phyloP scores from a whole-genome alignment of 2,113 vertebrate species.

The Trachemys scripta region DNA sequence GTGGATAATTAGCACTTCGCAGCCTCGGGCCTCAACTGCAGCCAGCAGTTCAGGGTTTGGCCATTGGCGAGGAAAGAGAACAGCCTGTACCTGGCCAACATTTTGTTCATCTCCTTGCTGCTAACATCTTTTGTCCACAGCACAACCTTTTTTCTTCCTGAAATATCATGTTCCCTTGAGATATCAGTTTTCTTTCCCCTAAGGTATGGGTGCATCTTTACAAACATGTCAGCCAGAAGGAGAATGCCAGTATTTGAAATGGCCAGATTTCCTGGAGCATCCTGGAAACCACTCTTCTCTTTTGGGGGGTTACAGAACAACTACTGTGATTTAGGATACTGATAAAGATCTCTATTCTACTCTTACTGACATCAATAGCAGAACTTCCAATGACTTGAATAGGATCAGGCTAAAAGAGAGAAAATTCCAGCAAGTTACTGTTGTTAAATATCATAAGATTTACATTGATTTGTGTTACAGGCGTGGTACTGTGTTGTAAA shows the following conservation, averaged over 20 bases:
- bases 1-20: not conserved
- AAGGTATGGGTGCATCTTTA: not conserved
- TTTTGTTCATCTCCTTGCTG: not conserved
- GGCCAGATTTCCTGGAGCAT: not conserved
- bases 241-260: not conserved
- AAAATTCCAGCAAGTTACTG: not conserved
- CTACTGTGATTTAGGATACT: not conserved
- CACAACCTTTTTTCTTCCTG: not conserved
- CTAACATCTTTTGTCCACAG: not conserved
- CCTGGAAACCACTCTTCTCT: not conserved
- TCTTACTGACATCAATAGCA: not conserved
- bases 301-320: not conserved
- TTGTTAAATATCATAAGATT: not conserved
- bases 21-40: not conserved
- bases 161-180: not conserved
- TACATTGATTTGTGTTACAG: not conserved
- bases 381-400: not conserved
- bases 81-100: not conserved
- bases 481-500: not conserved
- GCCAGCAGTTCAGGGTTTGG: not conserved
- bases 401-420: not conserved
- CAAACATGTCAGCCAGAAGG: not conserved
- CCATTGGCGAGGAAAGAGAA: not conserved
- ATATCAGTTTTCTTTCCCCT: not conserved
- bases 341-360: not conserved